Percentiles rank a stretch among this genome's conserved stretches.
Evolutionary conservation across 2,888 invertebrate species (phyloP).

Genomic region (Leptopterna dolabrata): DNA sequence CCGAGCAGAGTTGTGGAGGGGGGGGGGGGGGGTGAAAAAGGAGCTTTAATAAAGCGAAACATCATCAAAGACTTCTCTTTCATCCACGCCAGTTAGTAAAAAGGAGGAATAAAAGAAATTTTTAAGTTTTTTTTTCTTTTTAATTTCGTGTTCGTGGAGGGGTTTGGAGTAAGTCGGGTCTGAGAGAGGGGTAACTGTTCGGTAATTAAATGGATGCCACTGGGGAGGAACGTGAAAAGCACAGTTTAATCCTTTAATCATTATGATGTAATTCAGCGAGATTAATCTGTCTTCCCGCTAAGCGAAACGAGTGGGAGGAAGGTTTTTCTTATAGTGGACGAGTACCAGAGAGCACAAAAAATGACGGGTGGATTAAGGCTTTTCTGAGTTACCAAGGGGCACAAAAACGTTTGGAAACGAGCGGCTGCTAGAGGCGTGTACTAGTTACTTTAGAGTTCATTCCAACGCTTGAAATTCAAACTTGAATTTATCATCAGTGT

Average conservation of each 20-base stretch:
- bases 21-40: not conserved
- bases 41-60: constrained; percentile 3
- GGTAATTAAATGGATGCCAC: constrained; percentile 45
- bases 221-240: constrained; percentile 39
- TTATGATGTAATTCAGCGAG: constrained; percentile 35
- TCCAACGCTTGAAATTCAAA: too few relatives aligned
- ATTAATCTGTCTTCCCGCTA: constrained; percentile 43
- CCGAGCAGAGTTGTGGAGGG: too few relatives aligned
- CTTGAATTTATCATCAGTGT: too few relatives aligned
- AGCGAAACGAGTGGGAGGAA: constrained; percentile 1
- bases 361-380: constrained; percentile 20
- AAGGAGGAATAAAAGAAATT: not conserved
- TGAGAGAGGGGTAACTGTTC: constrained; percentile 1
- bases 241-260: constrained; percentile 47
- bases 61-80: not conserved
- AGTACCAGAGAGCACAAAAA: not conserved
- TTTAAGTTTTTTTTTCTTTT: constrained; percentile 7
- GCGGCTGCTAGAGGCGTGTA: not conserved
- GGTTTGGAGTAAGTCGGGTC: not conserved
- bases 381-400: not conserved
- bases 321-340: not conserved
- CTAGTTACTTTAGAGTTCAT: too few relatives aligned
- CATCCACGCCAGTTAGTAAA: not conserved
- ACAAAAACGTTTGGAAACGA: not conserved
- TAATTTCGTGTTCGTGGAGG: constrained; percentile 20